Evolutionary conservation across 2,797 vertebrate genomes (phyloP), one percentile per base, ranked within the genome.

Genomic region (Megaceryle alcyon): DNA sequence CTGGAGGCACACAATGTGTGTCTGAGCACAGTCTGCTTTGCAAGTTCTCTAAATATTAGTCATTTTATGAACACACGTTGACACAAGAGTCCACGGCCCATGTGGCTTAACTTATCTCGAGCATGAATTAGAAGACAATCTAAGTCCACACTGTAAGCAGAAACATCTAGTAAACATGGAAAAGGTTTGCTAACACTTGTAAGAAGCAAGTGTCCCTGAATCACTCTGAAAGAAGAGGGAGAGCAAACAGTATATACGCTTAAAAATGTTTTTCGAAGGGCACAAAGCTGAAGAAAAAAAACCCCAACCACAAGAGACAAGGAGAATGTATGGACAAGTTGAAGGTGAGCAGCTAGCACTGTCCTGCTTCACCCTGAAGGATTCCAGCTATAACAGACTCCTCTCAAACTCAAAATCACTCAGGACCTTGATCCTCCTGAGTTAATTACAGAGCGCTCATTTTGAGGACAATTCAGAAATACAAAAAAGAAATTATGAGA

Each of bases 21-120:
- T n/a, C 18, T 39, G 48, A 77, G 41, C 33, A 71, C 0, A 46
- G 11, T n/a, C 29, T 28, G 28, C 20, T 69, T 7, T 28, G 0
- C 21, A 70, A 66, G 15, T 39, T 79, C 65, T 59, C 25, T 31
- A 46, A 22, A 35, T 2, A 16, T 5, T 75, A 9, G 53, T 17
- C 12, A 35, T 6, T 48, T 15, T 23, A 60, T 12, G 23, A 82
- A 63, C 6, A 63, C n/a, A 80, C 29, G 53, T 1, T 1, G 18
- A 56, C n/a, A 59, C 13, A 2, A 4, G 13, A 70, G 41, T 31
- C 26, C 31, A 23, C 0, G 6, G 37, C 39, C 54, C 41, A 57
- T 0, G 0, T 2, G 41, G 33, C 29, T 54, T 43, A 60, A 69
- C 41, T 66, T 75, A 37, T 53, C 66, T 29, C 18, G 7, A 69